These are phyloP conservation scores for Ligdia adustata DNA, from an alignment of 2,888 invertebrate genomes.

Conservation along the genomic window DNA sequence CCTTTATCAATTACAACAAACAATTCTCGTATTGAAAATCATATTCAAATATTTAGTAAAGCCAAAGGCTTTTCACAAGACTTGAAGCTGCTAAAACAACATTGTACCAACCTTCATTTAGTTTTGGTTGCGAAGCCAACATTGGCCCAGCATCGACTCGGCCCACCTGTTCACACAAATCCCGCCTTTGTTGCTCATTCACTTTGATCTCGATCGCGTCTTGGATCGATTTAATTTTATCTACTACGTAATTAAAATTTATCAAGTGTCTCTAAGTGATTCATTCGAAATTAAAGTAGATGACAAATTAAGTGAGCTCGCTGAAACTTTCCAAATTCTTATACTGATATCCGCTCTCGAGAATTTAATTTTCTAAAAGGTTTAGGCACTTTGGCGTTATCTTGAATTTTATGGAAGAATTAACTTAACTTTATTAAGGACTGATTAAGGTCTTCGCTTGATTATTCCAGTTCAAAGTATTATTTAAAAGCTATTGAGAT, in stretches of 20 bases:
- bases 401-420: no score
- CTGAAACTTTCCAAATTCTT: constrained; percentile 9
- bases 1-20: no score
- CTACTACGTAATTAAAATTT: constrained; percentile 68
- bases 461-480: no score
- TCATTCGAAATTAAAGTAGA: constrained; percentile 34
- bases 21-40: no score
- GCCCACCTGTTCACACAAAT: constrained; percentile 66
- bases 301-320: constrained; percentile 31
- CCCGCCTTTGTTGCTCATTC: constrained; percentile 61
- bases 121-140: no score
- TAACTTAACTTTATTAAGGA: no score
- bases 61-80: no score
- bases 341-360: background rate
- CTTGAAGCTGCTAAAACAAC: no score
- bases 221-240: constrained; percentile 62
- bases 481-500: no score
- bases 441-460: no score
- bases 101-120: no score
- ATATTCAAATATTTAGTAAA: no score
- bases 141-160: constrained; percentile 6
- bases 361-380: background rate
- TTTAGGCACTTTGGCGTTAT: background rate
- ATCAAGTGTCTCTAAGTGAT: constrained; percentile 46
- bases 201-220: constrained; percentile 72